A percentile compares a stretch with the other conserved stretches of the same genome.
Conservation (phyloP, 2,113 vertebrate genomes). For the Colossoma macropomum region DNA sequence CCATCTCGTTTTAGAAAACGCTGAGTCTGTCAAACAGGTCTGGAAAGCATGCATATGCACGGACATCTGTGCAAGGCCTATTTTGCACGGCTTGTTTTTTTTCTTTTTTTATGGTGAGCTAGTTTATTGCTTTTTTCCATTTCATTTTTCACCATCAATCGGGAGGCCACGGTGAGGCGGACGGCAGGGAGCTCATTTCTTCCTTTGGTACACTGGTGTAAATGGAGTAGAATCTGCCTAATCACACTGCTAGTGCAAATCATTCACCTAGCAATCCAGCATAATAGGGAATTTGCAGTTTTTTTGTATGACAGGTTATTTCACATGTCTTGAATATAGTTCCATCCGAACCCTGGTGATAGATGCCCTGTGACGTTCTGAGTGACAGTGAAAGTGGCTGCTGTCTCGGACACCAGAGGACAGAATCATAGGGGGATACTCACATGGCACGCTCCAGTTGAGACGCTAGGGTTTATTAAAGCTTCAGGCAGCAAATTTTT, state of each 20-base stretch:
- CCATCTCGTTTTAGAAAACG: conserved; percentile 31
- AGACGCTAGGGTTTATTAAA: conserved; percentile 62
- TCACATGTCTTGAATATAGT: conserved; percentile 29
- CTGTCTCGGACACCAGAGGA: conserved; percentile 19
- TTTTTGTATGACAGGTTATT: conserved; percentile 22
- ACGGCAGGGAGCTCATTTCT: conserved; percentile 24
- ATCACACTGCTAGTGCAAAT: conserved; percentile 31
- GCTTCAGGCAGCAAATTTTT: conserved; percentile 6
- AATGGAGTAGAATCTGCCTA: conserved; percentile 43
- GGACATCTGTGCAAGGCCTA: conserved; percentile 19
- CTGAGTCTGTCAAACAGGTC: conserved; percentile 44
- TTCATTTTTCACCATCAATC: conserved; percentile 33
- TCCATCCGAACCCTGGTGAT: neutral
- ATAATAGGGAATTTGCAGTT: conserved; percentile 13
- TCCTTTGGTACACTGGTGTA: neutral
- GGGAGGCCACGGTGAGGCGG: conserved; percentile 18
- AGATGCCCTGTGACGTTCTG: neutral
- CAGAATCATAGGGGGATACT: neutral
- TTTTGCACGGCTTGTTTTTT: conserved; percentile 20
- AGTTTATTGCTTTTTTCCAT: conserved; percentile 38
- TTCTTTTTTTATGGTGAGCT: conserved; percentile 15
- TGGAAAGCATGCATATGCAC: conserved; percentile 1
- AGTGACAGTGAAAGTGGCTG: conserved; percentile 28
- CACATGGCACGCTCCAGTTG: neutral
- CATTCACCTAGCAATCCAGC: conserved; percentile 34